Evolutionary conservation across 2,888 invertebrate genomes (phyloP).

Genomic region (Noctuana brunneofusca): DNA sequence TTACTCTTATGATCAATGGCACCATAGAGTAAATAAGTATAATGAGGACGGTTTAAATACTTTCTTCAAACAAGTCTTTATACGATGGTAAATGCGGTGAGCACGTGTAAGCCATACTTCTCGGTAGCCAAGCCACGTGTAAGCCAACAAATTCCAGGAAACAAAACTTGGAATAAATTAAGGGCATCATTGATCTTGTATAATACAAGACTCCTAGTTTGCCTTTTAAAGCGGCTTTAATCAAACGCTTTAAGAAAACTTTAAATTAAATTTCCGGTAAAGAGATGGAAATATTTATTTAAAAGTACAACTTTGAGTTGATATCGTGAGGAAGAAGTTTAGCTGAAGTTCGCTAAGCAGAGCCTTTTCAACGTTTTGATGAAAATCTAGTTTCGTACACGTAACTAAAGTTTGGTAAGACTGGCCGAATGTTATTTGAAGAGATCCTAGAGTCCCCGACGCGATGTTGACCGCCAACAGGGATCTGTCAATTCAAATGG

Average conservation of each 20-base stretch:
- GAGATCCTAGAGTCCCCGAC: too few relatives aligned
- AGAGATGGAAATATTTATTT: conserved; percentile 31
- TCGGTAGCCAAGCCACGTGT: neutral
- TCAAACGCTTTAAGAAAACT: conserved; percentile 23
- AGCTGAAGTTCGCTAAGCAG: conserved; percentile 19
- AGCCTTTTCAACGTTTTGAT: conserved; percentile 10
- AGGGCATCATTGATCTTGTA: conserved; percentile 4
- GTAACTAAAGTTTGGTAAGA: too few relatives aligned
- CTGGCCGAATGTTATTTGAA: too few relatives aligned
- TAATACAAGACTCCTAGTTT: conserved; percentile 1
- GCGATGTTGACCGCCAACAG: too few relatives aligned
- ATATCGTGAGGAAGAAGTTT: conserved; percentile 23
- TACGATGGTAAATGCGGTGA: too few relatives aligned
- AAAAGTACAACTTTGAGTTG: conserved; percentile 28
- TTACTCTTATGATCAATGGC: too few relatives aligned
- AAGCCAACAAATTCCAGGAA: neutral
- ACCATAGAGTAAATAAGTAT: too few relatives aligned
- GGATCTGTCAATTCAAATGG: too few relatives aligned
- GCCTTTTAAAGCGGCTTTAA: conserved; percentile 9
- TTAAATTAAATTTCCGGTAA: conserved; percentile 32
- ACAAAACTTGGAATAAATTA: neutral
- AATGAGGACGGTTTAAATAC: too few relatives aligned
- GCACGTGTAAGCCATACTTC: too few relatives aligned
- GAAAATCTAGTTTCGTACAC: neutral
- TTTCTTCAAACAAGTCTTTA: too few relatives aligned